Evolutionary conservation across 2,113 vertebrate genomes (phyloP).

Genomic region (Erythrolamprus reginae): DNA sequence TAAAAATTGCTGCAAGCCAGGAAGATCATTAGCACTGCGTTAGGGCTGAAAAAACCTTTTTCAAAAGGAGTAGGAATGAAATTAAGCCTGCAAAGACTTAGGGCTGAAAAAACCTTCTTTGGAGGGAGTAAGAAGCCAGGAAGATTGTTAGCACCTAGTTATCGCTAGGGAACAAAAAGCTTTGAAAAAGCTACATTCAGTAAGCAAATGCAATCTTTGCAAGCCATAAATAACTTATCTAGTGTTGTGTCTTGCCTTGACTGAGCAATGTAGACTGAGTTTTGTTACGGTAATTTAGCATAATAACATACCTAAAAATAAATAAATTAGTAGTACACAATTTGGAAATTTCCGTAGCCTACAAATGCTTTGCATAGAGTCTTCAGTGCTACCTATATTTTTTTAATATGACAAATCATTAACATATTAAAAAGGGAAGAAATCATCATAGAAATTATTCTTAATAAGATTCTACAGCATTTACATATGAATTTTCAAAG

Average conservation of each 20-base stretch:
- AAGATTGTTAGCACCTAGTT: no score
- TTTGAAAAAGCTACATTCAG: no score
- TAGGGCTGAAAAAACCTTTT: no score
- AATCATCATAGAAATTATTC: not conserved
- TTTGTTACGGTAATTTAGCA: not conserved
- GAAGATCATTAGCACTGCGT: no score
- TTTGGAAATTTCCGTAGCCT: not conserved
- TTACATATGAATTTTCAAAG: slow-evolving; percentile 5
- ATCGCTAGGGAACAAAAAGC: no score
- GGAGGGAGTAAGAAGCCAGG: no score
- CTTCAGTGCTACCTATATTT: not conserved
- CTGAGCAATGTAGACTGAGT: not conserved
- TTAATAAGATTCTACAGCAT: not conserved
- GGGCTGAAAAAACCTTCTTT: no score
- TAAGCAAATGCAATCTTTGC: not conserved
- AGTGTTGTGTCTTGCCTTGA: not conserved
- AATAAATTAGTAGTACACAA: not conserved
- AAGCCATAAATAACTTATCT: not conserved
- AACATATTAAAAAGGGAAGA: not conserved
- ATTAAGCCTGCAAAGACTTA: no score
- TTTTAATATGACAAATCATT: not conserved
- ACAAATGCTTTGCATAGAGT: not conserved
- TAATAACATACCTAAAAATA: not conserved
- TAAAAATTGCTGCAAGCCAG: no score
- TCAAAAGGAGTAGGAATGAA: no score